Conservation (phyloP, 1,140 invertebrate species). For the Oscheius sp. region DNA sequence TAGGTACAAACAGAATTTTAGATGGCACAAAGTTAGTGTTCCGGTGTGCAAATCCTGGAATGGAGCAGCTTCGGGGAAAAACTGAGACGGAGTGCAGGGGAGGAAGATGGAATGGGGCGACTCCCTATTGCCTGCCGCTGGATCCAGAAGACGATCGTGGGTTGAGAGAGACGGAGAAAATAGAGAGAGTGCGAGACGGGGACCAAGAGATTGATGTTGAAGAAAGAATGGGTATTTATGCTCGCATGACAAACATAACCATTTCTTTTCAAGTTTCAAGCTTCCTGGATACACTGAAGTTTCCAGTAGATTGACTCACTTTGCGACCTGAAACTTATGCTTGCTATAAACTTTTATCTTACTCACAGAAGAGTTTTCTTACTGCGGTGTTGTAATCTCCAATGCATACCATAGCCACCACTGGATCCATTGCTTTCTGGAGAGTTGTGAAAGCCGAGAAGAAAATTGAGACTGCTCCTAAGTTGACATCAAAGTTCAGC, state of each 20-base stretch:
- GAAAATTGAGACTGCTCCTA: not conserved
- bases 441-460: not conserved
- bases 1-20: too few species aligned
- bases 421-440: not conserved
- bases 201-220: too few species aligned
- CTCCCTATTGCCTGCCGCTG: constrained; percentile 22
- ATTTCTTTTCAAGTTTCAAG: too few species aligned
- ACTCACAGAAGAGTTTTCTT: not conserved
- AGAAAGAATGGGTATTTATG: too few species aligned
- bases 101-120: constrained; percentile 13
- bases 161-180: too few species aligned
- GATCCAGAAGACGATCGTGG: constrained; percentile 3
- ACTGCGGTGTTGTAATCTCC: not conserved
- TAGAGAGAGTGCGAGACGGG: too few species aligned
- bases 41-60: constrained; percentile 26
- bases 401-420: not conserved
- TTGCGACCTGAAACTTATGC: too few species aligned
- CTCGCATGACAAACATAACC: too few species aligned
- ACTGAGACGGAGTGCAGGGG: constrained; percentile 11
- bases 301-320: too few species aligned
- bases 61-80: constrained; percentile 20
- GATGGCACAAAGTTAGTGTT: constrained; percentile 25
- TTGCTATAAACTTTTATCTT: not conserved
- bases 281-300: too few species aligned
- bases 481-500: not conserved